phyloP scores from a whole-genome alignment of 2,888 invertebrate species.

The Agriopis marginaria region DNA sequence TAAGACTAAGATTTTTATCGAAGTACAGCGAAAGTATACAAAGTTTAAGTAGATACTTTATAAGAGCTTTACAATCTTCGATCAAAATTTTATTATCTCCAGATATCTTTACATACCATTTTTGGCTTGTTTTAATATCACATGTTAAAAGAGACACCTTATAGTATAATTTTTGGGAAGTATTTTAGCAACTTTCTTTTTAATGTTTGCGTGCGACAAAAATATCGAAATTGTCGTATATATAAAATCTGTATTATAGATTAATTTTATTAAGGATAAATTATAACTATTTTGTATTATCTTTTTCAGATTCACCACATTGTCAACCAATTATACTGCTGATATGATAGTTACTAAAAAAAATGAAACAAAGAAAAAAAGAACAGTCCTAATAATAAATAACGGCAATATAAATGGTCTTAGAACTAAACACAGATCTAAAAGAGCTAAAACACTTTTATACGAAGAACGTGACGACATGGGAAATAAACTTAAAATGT shows the following conservation, averaged over 20 bases:
- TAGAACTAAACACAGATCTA: background rate
- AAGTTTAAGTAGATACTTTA: no score
- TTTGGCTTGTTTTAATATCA: no score
- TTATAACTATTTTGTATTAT: background rate
- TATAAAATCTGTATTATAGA: no score
- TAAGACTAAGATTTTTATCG: background rate
- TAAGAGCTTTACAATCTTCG: no score
- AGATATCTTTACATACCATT: no score
- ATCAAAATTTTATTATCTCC: no score
- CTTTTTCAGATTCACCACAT: conserved; percentile 2
- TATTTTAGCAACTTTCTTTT: no score
- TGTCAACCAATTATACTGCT: background rate
- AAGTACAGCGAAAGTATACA: no score
- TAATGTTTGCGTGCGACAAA: no score
- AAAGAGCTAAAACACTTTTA: conserved; percentile 48
- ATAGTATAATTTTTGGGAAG: no score
- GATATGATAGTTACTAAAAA: background rate
- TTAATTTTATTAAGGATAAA: background rate
- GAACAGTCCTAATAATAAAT: conserved; percentile 30
- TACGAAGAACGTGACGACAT: conserved; percentile 61
- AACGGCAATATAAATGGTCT: background rate
- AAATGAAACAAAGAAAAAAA: conserved; percentile 10
- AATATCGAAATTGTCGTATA: no score
- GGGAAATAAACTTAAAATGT: conserved; percentile 49
- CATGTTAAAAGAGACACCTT: no score